Evolutionary conservation across 2,113 vertebrate species (phyloP).

Genomic region (Lophotis ruficrista): DNA sequence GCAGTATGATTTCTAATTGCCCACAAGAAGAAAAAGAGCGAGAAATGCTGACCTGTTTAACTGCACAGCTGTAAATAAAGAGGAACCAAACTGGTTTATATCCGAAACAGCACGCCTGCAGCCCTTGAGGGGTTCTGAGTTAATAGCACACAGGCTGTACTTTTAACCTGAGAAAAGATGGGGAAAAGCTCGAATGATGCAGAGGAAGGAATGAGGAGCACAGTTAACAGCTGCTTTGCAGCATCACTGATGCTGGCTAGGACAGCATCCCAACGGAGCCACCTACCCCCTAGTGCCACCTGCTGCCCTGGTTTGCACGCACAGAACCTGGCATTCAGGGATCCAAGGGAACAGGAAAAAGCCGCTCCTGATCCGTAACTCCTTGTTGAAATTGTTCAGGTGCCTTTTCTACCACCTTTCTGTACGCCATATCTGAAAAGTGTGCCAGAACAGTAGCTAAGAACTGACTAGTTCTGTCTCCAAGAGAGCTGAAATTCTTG

Average conservation of each 20-base stretch:
- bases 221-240: neutral
- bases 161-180: neutral
- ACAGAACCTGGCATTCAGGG: neutral
- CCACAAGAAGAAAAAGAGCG: neutral
- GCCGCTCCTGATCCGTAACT: neutral
- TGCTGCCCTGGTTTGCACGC: fast-evolving
- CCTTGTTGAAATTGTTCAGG: neutral
- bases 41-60: neutral
- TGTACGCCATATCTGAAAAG: neutral
- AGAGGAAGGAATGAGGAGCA: neutral
- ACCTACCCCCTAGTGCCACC: neutral
- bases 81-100: neutral
- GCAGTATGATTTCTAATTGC: neutral
- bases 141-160: neutral
- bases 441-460: neutral
- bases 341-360: neutral
- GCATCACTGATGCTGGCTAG: neutral
- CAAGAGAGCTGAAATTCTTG: neutral
- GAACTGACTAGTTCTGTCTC: neutral
- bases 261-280: neutral
- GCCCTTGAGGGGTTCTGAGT: neutral
- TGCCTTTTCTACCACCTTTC: neutral
- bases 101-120: fast-evolving
- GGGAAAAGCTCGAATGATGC: neutral
- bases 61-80: neutral